These are phyloP conservation scores for Homarus gammarus DNA, from an alignment of 2,888 invertebrate species.

Conservation along the genomic window DNA sequence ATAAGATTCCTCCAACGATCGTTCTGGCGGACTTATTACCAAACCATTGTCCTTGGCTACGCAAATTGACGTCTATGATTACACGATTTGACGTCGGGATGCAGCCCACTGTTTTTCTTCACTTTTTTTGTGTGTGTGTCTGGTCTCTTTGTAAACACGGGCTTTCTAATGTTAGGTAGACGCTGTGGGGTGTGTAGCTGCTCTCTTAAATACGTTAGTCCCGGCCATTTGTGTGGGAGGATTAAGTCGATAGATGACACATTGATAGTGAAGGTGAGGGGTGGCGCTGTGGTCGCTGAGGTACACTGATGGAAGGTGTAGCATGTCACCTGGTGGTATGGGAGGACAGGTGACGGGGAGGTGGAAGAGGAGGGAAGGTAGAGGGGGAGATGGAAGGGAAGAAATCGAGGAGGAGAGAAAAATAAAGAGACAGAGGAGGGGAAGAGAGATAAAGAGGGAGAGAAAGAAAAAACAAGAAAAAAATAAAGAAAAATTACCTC, in stretches of 20 bases:
- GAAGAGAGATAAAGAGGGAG: too few relatives aligned
- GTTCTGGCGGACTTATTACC: constrained; percentile 45
- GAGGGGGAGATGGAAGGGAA: background rate
- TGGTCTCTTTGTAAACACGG: constrained; percentile 31
- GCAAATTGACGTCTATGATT: constrained; percentile 44
- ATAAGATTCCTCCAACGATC: too few relatives aligned
- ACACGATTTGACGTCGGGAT: constrained; percentile 54
- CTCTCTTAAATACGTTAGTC: constrained; percentile 9
- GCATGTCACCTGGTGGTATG: too few relatives aligned
- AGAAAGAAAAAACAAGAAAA: too few relatives aligned
- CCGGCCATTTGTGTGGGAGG: background rate
- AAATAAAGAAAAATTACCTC: too few relatives aligned
- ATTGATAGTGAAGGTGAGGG: background rate
- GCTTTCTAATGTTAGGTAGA: constrained; percentile 8
- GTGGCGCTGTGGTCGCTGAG: background rate
- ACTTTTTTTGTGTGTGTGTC: too few relatives aligned
- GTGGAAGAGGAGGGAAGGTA: background rate
- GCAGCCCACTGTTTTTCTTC: constrained; percentile 41
- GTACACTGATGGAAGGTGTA: constrained; percentile 6
- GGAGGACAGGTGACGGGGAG: background rate
- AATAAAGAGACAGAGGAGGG: too few relatives aligned
- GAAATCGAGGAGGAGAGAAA: too few relatives aligned
- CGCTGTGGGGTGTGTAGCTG: background rate
- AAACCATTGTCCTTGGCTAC: constrained; percentile 35
- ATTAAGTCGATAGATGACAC: constrained; percentile 34